Evolutionary conservation across 35 echinoderm and acorn worm species (phyloP).

Genomic region (Anneissia japonica): DNA sequence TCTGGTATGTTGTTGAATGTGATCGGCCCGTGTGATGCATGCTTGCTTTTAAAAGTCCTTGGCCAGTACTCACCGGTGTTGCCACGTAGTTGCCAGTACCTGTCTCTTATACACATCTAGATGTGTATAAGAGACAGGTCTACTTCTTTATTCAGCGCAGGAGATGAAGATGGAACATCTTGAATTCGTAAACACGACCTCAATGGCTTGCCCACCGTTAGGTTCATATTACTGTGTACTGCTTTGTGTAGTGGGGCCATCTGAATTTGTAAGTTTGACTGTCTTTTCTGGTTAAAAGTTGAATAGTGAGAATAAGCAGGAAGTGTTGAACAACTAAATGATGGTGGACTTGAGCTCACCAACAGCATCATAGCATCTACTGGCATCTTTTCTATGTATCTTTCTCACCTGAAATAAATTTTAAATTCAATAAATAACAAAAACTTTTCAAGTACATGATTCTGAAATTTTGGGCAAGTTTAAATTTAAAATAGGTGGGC

Average conservation of each 20-base stretch:
- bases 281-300: background rate
- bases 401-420: background rate
- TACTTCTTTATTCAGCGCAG: background rate
- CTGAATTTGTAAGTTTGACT: background rate
- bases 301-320: background rate
- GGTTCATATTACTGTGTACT: background rate
- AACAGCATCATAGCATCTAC: slow-evolving; percentile 1
- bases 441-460: no score
- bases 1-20: no score
- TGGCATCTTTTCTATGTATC: background rate
- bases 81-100: no score
- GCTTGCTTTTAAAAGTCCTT: no score
- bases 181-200: background rate
- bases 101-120: no score
- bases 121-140: no score
- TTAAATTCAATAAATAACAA: no score
- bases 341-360: background rate
- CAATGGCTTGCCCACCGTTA: background rate
- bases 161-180: background rate
- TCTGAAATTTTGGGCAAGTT: background rate
- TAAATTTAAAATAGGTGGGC: background rate
- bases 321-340: background rate
- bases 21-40: no score
- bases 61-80: no score
- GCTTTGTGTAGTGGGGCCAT: background rate